Percentiles rank a stretch among this genome's conserved stretches.
These are phyloP conservation scores for Drosophila limbata DNA, from an alignment of 2,888 invertebrate genomes.

Conservation along the genomic window DNA sequence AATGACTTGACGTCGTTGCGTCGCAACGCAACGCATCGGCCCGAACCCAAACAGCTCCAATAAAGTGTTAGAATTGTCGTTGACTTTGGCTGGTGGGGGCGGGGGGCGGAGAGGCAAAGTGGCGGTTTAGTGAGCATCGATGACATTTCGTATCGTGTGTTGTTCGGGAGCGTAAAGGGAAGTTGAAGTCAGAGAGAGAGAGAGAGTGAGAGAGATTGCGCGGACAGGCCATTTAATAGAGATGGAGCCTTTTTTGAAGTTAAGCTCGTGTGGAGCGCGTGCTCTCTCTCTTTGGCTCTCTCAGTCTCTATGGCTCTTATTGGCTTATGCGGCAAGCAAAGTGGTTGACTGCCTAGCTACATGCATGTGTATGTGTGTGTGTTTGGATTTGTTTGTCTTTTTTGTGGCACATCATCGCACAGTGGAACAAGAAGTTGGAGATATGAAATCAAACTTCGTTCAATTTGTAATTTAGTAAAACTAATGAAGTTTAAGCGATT, in stretches of 20 bases:
- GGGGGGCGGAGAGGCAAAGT: slow-evolving; percentile 16
- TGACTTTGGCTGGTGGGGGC: slow-evolving; percentile 7
- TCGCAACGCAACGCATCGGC: slow-evolving; percentile 45
- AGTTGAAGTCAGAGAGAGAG: slow-evolving; percentile 14
- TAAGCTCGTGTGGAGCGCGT: slow-evolving; percentile 55
- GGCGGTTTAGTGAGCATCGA: slow-evolving; percentile 39
- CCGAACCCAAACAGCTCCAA: slow-evolving; percentile 63
- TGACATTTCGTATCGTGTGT: slow-evolving; percentile 27
- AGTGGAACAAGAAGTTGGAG: slow-evolving; percentile 45
- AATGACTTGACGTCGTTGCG: slow-evolving; percentile 72
- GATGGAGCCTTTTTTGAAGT: slow-evolving; percentile 64
- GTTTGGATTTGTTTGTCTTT: slow-evolving; percentile 66
- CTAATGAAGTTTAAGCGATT: slow-evolving; percentile 14
- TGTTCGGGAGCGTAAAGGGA: slow-evolving; percentile 6
- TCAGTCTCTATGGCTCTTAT: slow-evolving; percentile 55
- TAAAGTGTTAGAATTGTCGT: slow-evolving; percentile 77
- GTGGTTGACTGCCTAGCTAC: slow-evolving; percentile 64
- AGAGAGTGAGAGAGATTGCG: slow-evolving; percentile 39
- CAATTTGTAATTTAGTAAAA: slow-evolving; percentile 2
- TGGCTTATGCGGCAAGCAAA: slow-evolving; percentile 76
- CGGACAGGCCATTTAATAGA: slow-evolving; percentile 55
- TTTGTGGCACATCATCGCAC: slow-evolving; percentile 63
- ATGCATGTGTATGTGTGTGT: slow-evolving; percentile 34
- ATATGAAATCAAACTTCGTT: not conserved
- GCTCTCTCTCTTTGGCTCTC: slow-evolving; percentile 29